phyloP scores from a whole-genome alignment of 2,113 vertebrate genomes.

The Electrona antarctica region DNA sequence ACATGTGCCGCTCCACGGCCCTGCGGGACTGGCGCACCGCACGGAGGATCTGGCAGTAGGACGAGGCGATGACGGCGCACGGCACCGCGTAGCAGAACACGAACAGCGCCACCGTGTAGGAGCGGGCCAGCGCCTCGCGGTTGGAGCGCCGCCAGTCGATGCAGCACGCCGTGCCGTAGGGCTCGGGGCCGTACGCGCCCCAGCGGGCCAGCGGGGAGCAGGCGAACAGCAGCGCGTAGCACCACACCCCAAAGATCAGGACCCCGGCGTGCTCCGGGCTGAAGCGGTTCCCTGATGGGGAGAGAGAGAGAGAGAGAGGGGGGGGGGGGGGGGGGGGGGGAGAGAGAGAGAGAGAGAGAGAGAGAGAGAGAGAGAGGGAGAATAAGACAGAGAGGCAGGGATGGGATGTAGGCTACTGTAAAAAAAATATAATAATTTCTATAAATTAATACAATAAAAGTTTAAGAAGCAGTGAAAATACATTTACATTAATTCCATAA shows the following conservation, averaged over 20 bases:
- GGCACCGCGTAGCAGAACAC: constrained; percentile 69
- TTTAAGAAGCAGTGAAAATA: too few relatives aligned
- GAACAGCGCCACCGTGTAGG: constrained; percentile 66
- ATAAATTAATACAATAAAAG: too few relatives aligned
- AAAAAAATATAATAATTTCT: too few relatives aligned
- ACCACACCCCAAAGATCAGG: constrained; percentile 64
- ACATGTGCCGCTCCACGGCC: constrained; percentile 62
- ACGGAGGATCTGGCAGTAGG: constrained; percentile 68
- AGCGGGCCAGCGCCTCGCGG: constrained; percentile 34
- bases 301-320: too few relatives aligned
- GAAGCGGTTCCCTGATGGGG: constrained; percentile 67
- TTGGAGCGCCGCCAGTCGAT: constrained; percentile 66
- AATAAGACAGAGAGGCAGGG: too few relatives aligned
- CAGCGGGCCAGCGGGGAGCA: constrained; percentile 65
- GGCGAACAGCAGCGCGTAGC: constrained; percentile 66
- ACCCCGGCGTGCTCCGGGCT: constrained; percentile 52
- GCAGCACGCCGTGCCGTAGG: constrained; percentile 75
- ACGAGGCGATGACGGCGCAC: constrained; percentile 63
- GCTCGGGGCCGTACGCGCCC: constrained; percentile 68
- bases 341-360: too few relatives aligned
- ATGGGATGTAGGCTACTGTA: too few relatives aligned
- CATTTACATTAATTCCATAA: too few relatives aligned
- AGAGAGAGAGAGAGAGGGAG: too few relatives aligned
- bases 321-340: too few relatives aligned
- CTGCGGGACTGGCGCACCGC: constrained; percentile 66